Conservation (phyloP, 1,140 invertebrate genomes). For the Cydia pomonella region DNA sequence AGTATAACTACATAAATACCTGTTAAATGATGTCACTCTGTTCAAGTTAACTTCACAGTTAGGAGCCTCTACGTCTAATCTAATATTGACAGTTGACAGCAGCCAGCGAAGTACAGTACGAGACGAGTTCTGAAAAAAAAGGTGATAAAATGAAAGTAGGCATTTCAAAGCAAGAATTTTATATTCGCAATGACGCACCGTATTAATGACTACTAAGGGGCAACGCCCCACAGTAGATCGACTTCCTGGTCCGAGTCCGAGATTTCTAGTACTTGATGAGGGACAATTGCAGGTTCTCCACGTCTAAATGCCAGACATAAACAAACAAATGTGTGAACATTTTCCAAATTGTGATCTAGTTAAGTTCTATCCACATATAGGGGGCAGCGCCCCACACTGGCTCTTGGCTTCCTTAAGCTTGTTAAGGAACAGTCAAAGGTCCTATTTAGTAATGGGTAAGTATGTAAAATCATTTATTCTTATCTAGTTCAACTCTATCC, state of each 20-base stretch:
- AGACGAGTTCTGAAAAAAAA: not conserved
- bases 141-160: too few species aligned
- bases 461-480: not conserved
- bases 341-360: too few species aligned
- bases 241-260: too few species aligned
- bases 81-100: conserved; percentile 1
- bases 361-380: conserved; percentile 65
- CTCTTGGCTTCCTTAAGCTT: conserved; percentile 63
- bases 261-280: too few species aligned
- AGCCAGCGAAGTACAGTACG: not conserved
- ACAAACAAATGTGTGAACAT: too few species aligned
- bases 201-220: too few species aligned
- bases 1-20: conserved; percentile 15
- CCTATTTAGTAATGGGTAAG: conserved; percentile 63
- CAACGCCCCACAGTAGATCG: too few species aligned
- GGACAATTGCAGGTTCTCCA: too few species aligned
- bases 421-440: too few species aligned
- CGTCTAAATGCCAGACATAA: too few species aligned
- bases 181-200: too few species aligned
- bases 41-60: not conserved
- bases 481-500: conserved; percentile 66
- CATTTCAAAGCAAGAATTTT: too few species aligned
- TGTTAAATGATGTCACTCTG: not conserved
- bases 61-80: conserved; percentile 10
- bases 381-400: conserved; percentile 33